Percentiles rank a stretch among this genome's conserved stretches.
Conservation (phyloP, 2,888 invertebrate species). For the Erebia aethiops region DNA sequence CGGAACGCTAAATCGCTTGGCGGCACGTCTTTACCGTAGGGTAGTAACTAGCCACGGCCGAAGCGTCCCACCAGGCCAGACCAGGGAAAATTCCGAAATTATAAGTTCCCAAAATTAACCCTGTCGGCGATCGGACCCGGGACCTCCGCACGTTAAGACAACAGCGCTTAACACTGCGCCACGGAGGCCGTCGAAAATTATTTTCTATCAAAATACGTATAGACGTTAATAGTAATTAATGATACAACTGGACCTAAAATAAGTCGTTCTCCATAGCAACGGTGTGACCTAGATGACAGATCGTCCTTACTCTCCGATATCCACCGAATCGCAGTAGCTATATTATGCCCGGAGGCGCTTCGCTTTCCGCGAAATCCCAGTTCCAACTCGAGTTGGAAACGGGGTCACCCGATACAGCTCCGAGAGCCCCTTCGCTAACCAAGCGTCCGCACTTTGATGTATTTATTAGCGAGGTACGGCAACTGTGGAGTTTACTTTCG, state of each 20-base stretch:
- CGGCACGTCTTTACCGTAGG: no score
- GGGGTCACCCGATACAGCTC: constrained; percentile 24
- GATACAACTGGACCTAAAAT: neutral
- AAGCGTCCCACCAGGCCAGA: no score
- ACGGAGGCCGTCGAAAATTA: no score
- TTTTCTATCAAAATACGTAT: no score
- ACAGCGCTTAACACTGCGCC: no score
- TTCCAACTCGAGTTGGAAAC: constrained; percentile 17
- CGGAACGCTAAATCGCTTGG: no score
- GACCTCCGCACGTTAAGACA: no score
- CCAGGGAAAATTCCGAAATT: no score
- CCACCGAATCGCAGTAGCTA: neutral
- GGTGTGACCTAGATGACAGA: constrained; percentile 11
- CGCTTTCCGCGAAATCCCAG: constrained; percentile 25
- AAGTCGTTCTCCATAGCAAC: constrained; percentile 9
- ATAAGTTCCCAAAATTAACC: no score
- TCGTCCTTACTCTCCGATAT: constrained; percentile 14
- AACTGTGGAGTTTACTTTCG: constrained; percentile 13
- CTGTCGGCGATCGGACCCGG: no score
- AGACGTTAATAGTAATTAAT: neutral
- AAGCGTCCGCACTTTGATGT: constrained; percentile 24
- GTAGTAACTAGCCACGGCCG: no score
- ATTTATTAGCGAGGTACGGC: constrained; percentile 12
- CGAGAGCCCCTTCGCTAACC: constrained; percentile 21
- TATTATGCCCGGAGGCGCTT: constrained; percentile 16